Evolutionary conservation across 2,797 vertebrate genomes (phyloP), one percentile per base, ranked within the genome.

Genomic region (Acomys russatus): DNA sequence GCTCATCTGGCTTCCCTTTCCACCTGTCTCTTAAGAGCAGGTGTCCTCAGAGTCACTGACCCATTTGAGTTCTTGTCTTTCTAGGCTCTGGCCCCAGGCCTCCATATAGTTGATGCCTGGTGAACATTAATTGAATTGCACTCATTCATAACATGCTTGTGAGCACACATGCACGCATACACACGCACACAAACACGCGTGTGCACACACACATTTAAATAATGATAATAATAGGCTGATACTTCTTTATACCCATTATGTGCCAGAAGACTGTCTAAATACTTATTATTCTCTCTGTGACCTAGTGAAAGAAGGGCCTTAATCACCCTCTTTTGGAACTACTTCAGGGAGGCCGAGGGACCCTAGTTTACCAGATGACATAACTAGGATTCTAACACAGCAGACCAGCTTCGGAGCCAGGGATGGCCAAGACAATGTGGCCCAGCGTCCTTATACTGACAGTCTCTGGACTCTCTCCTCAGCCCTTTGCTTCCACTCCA

Each of bases 221-320:
- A 64, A 82, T 68, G 74, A 82, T 30, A 86, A 95, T 54, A 71
- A 64, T n/a, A 82, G 11, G n/a, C 15, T 38, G 23, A 59, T 51
- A 35, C 20, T 68, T 84, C 5, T 68, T 38, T 51, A 35, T n/a
- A 90, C 49, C 54, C 77, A 59, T 20, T 94, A 8, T 94, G 44
- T 92, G 28, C 28, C 56, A 64, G 38, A 64, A 70, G 59, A 14
- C 89, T 66, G 6, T 88, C n/a, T 78, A 90, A n/a, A 17, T 22
- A 90, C 71, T 77, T 86, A n/a, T 88, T 78, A 22, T 83, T 90
- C 56, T 94, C 22, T 38, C 54, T 93, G 84, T 92, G 88, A 94
- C 30, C 79, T 49, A 70, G 59, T 56, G 38, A 89, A 54, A 30
- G 28, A 85, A 87, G 28, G 33, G 49, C 30, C 74, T 28, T 56